These are phyloP conservation scores for Temnopleurus reevesii DNA, from an alignment of 53 echinoderm and acorn worm species.

Conservation along the genomic window DNA sequence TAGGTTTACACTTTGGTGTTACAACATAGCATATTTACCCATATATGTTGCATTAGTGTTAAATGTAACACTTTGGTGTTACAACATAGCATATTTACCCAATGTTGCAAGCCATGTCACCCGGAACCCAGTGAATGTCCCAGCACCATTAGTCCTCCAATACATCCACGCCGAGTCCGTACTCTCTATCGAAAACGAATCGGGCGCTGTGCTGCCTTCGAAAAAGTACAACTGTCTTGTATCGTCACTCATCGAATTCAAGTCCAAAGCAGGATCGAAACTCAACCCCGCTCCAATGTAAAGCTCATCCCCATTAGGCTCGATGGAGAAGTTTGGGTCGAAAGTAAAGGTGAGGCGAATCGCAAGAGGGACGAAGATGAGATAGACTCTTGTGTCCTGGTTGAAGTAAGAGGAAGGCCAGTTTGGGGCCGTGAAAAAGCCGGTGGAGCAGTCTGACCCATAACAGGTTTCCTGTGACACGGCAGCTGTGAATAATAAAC, in stretches of 20 bases:
- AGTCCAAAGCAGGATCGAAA: neutral
- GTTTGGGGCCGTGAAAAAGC: neutral
- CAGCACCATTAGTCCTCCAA: neutral
- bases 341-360: neutral
- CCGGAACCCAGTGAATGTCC: neutral
- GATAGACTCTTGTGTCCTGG: neutral
- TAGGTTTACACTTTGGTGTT: no score
- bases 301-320: neutral
- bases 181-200: neutral
- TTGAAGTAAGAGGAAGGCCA: neutral
- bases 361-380: constrained; percentile 6
- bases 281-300: neutral
- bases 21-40: no score
- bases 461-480: neutral
- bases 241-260: neutral
- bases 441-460: neutral
- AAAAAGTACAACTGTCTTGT: neutral
- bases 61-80: no score
- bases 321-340: neutral
- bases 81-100: constrained; percentile 5
- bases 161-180: neutral
- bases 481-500: neutral
- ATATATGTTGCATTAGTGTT: no score
- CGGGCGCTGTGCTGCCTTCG: neutral
- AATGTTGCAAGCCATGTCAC: neutral